These are phyloP conservation scores for Bugula neritina DNA, from an alignment of 2,888 invertebrate species.

Conservation along the genomic window DNA sequence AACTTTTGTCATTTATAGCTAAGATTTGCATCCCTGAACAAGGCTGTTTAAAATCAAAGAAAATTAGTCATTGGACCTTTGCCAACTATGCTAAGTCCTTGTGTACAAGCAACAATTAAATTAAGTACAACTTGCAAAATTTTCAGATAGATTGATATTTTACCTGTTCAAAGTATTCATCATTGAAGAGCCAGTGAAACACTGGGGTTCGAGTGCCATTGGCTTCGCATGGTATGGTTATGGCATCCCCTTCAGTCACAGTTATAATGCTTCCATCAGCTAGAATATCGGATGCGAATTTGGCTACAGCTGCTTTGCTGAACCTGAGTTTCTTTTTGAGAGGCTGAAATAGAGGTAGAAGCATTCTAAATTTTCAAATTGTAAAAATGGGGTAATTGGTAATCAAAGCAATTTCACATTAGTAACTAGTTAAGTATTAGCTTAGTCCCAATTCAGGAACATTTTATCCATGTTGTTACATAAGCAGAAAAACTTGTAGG, in stretches of 20 bases:
- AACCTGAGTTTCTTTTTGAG: background rate
- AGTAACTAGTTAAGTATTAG: too few relatives aligned
- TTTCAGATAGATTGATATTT: background rate
- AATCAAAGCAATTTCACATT: too few relatives aligned
- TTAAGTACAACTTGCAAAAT: too few relatives aligned
- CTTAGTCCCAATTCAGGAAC: too few relatives aligned
- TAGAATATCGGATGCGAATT: background rate
- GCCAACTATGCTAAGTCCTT: background rate
- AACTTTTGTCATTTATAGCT: background rate
- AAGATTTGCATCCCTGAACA: background rate
- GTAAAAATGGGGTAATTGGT: too few relatives aligned
- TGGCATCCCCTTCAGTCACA: background rate
- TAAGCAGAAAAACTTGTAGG: too few relatives aligned
- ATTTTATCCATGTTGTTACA: too few relatives aligned
- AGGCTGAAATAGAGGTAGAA: too few relatives aligned
- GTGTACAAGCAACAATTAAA: too few relatives aligned
- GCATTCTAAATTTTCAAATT: too few relatives aligned
- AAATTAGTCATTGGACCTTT: background rate
- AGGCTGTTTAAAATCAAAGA: background rate
- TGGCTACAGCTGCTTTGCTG: background rate
- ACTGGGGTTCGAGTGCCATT: background rate
- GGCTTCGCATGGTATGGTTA: background rate
- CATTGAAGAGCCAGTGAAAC: constrained; percentile 21
- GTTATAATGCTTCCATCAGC: background rate
- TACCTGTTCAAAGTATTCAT: constrained; percentile 13